Evolutionary conservation across 2,888 invertebrate species (phyloP).

Genomic region (Biston stratarius): DNA sequence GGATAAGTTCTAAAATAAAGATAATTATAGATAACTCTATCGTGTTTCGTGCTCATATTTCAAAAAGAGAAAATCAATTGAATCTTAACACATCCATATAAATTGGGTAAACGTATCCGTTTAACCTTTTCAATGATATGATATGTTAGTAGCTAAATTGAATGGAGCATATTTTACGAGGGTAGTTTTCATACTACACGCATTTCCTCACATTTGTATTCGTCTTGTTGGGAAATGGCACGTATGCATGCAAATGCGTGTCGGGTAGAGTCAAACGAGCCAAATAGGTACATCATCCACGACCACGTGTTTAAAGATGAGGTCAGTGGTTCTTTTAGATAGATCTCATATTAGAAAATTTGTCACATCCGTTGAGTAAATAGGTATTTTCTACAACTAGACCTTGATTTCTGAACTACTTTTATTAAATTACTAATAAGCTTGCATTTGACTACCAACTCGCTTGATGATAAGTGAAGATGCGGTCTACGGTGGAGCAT

Average conservation of each 20-base stretch:
- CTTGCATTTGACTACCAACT: too few relatives aligned
- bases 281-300: neutral
- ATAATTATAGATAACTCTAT: too few relatives aligned
- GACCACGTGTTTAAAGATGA: neutral
- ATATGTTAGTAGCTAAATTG: slow-evolving; percentile 34
- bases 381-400: neutral
- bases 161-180: slow-evolving; percentile 34
- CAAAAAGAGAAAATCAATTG: neutral
- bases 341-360: neutral
- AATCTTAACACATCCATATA: neutral
- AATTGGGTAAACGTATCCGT: neutral
- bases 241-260: slow-evolving; percentile 41
- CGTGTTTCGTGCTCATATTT: too few relatives aligned
- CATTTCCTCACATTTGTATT: slow-evolving; percentile 41
- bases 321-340: too few relatives aligned
- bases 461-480: too few relatives aligned
- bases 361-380: neutral
- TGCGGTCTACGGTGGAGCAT: too few relatives aligned
- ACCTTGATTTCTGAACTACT: too few relatives aligned
- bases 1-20: too few relatives aligned
- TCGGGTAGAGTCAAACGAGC: slow-evolving; percentile 21
- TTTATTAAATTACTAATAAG: too few relatives aligned
- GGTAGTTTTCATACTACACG: slow-evolving; percentile 34
- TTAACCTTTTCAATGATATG: slow-evolving; percentile 17
- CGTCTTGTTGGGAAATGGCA: slow-evolving; percentile 37